These are phyloP conservation scores for Anoncus sp. DNA, from an alignment of 2,888 invertebrate genomes.

Conservation along the genomic window DNA sequence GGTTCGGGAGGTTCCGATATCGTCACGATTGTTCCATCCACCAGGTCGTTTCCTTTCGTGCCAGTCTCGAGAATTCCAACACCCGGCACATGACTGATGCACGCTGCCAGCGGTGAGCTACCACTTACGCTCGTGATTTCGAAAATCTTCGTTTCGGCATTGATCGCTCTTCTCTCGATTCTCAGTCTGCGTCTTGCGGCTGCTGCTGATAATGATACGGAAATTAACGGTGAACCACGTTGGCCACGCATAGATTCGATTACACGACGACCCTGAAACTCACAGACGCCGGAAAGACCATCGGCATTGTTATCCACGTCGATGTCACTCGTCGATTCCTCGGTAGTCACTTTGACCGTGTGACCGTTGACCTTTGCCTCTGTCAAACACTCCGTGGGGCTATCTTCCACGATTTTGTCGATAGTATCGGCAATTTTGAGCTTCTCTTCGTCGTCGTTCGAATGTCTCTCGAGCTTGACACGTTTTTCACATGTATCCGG, in stretches of 20 bases:
- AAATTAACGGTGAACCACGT: conserved; percentile 10
- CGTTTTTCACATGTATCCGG: neutral
- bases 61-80: conserved; percentile 78
- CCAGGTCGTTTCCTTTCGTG: conserved; percentile 42
- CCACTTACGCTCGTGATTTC: conserved; percentile 77
- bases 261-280: conserved; percentile 48
- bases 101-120: conserved; percentile 74
- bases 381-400: conserved; percentile 8
- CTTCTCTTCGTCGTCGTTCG: conserved; percentile 34
- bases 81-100: conserved; percentile 76
- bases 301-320: neutral
- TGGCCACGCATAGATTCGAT: conserved; percentile 55
- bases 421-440: conserved; percentile 35
- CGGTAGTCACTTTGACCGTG: conserved; percentile 68
- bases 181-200: conserved; percentile 63
- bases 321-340: conserved; percentile 45
- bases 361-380: conserved; percentile 64
- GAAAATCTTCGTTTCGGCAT: conserved; percentile 69
- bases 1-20: conserved; percentile 76
- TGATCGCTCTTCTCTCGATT: conserved; percentile 72
- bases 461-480: neutral
- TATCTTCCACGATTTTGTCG: conserved; percentile 52
- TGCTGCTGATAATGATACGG: neutral
- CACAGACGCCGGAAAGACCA: neutral
- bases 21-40: conserved; percentile 68